Conservation (phyloP, 2,797 vertebrate genomes). For the Tangara arthus region DNA sequence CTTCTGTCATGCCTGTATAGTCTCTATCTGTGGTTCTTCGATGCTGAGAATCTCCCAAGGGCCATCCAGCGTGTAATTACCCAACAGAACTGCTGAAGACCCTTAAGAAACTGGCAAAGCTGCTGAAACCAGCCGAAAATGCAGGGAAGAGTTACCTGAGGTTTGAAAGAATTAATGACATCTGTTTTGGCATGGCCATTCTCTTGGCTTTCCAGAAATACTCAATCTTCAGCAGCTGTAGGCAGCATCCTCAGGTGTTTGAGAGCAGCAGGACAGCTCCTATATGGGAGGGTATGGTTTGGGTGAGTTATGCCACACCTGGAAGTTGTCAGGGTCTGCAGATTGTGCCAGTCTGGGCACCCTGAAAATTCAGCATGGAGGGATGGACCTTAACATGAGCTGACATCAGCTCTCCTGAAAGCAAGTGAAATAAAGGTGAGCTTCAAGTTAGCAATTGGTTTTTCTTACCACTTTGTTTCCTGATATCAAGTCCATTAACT, state of each 20-base stretch:
- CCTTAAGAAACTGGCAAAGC: not conserved
- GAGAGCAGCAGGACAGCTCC: not conserved
- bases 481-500: not conserved
- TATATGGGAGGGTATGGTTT: fast-evolving
- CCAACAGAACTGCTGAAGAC: not conserved
- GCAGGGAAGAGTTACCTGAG: not conserved
- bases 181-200: not conserved
- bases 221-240: fast-evolving
- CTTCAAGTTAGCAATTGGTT: not conserved
- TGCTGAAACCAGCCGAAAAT: not conserved
- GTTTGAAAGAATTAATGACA: not conserved
- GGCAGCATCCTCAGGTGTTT: not conserved
- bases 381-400: not conserved
- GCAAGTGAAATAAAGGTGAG: not conserved
- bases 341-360: fast-evolving
- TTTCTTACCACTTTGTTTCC: not conserved
- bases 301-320: not conserved
- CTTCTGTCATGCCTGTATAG: not conserved
- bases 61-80: not conserved
- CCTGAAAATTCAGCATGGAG: not conserved
- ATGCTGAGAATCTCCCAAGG: not conserved
- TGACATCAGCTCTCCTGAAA: not conserved
- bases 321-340: not conserved
- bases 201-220: not conserved
- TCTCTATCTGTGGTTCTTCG: not conserved